Evolutionary conservation across 2,888 invertebrate species (phyloP), one percentile per base, ranked within the genome.

Genomic region (Scaptomyza tumidula): DNA sequence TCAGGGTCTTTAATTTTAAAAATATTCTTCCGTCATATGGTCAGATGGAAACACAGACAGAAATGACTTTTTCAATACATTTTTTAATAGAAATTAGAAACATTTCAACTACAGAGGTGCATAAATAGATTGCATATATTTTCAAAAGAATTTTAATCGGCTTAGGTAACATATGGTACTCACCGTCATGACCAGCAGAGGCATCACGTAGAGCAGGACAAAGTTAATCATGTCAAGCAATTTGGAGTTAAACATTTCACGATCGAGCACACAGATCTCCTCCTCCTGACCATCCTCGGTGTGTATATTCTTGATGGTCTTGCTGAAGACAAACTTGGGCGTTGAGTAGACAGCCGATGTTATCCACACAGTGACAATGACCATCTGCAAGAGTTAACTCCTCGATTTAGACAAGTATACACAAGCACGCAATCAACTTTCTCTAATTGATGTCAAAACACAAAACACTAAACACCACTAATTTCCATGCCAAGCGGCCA

Each of bases 291-390:
- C 92, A 61, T 91, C 90, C 66, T 86, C 89, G 33, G 90, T 91
- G 71, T 92, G 92, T 11, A 92, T 89, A 69, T 92, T 94, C 16
- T 94, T 94, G 54, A 96, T 94, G 0, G 96, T 96, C 89, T 96
- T 95, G 78, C 96, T 96, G 93, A 96, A 96, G 77, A 97, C 94
- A 90, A 97, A 95, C 89, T 96, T 96, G 0, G 97, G 97, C 3
- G 95, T 95, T 71, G 96, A 97, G 93, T 97, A 97, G 0, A 95
- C 93, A 0, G 96, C 96, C 74, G 97, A 96, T 16, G 96, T 94
- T 56, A 96, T 93, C 97, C 97, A 97, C 6, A 97, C 97, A 2
- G 95, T 93, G 19, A 95, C 92, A 78, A 97, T 96, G 55, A 96
- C 96, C 89, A 96, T 90, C 96, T 96, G 93, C 6, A 92, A 91